Evolutionary conservation across 1,140 invertebrate species (phyloP).

Genomic region (Musca vetustissima): DNA sequence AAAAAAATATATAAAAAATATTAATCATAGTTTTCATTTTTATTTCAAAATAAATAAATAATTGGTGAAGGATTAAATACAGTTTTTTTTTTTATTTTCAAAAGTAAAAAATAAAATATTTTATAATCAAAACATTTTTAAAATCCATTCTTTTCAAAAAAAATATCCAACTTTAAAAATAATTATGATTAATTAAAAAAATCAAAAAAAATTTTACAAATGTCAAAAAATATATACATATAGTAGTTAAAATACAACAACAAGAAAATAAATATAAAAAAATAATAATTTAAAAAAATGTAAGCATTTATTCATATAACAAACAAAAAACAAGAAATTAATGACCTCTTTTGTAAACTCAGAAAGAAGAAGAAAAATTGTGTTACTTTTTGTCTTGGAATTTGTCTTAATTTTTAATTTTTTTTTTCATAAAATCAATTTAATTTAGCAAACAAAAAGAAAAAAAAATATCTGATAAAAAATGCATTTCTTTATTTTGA

Average conservation of each 20-base stretch:
- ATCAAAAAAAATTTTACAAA: not conserved
- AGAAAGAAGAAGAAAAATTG: too few relatives aligned
- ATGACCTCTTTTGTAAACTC: too few relatives aligned
- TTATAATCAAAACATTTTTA: not conserved
- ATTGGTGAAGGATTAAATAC: constrained; percentile 13
- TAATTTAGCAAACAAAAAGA: too few relatives aligned
- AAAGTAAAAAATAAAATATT: not conserved
- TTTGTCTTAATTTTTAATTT: too few relatives aligned
- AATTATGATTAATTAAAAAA: constrained; percentile 5
- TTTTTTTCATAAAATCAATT: too few relatives aligned
- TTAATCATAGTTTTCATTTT: constrained; percentile 1
- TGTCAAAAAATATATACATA: not conserved
- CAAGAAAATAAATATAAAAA: constrained; percentile 1
- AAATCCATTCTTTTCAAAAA: too few relatives aligned
- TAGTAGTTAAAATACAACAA: constrained; percentile 1
- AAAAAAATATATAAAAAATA: constrained; percentile 12
- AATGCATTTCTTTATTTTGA: too few relatives aligned
- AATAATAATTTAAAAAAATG: not conserved
- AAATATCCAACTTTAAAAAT: too few relatives aligned
- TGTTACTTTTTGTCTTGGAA: too few relatives aligned
- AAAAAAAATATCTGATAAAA: too few relatives aligned
- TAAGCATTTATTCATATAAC: too few relatives aligned
- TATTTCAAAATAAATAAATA: not conserved
- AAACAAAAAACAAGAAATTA: too few relatives aligned
- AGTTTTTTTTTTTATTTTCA: not conserved